Percentiles rank a stretch among this genome's conserved stretches.
Conservation (phyloP, 2,888 invertebrate species). For the Lithophane semibrunnea region DNA sequence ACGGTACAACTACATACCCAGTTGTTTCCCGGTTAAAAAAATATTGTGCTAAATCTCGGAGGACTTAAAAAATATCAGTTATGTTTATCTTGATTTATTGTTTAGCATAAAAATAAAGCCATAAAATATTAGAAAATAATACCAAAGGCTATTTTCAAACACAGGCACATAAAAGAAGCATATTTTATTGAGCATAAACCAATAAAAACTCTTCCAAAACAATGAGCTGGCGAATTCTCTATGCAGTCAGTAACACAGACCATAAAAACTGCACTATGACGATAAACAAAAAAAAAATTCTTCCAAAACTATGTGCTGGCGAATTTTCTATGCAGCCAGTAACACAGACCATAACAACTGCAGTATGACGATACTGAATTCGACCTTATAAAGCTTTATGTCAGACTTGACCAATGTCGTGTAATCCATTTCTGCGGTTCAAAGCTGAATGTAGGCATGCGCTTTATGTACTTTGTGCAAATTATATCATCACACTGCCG, state of each 20-base stretch:
- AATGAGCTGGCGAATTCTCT: conserved; percentile 11
- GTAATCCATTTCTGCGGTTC: conserved; percentile 6
- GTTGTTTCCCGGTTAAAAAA: too few relatives aligned
- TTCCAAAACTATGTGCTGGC: conserved; percentile 5
- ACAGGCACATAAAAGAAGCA: conserved; percentile 2
- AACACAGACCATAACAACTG: conserved; percentile 11
- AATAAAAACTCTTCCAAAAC: conserved; percentile 5
- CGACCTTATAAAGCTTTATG: not conserved
- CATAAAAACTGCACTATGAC: conserved; percentile 22
- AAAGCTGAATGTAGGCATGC: conserved; percentile 9
- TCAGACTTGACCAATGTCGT: too few relatives aligned
- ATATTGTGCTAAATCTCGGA: not conserved
- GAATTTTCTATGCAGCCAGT: conserved; percentile 22
- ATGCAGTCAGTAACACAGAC: conserved; percentile 9
- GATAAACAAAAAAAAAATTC: not conserved
- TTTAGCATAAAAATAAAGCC: conserved; percentile 2
- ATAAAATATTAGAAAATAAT: too few relatives aligned
- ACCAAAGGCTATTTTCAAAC: conserved; percentile 3
- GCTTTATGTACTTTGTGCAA: not conserved
- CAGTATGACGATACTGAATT: conserved; percentile 23
- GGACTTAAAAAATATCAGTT: not conserved
- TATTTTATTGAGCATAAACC: conserved; percentile 21
- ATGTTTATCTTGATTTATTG: conserved; percentile 20
- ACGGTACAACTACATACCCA: too few relatives aligned
- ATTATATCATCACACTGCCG: not conserved